Evolutionary conservation across 2,113 vertebrate genomes (phyloP).

Genomic region (Neotoma lepida): DNA sequence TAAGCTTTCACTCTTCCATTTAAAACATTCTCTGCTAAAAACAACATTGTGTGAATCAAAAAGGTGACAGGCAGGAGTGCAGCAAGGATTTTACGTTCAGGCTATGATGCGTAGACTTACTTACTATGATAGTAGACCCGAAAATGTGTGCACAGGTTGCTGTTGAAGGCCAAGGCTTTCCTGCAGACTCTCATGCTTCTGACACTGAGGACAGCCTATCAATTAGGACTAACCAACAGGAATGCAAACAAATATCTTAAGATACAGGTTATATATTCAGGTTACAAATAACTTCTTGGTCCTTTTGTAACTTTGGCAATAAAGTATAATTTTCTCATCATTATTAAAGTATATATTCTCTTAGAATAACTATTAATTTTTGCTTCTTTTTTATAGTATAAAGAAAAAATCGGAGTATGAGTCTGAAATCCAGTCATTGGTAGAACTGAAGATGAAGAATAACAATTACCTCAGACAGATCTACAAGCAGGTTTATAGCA

Average conservation of each 20-base stretch:
- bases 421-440: slow-evolving; percentile 75
- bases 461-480: slow-evolving; percentile 83
- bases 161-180: background rate
- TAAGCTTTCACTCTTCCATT: background rate
- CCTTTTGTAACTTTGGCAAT: background rate
- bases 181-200: background rate
- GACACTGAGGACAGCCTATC: background rate
- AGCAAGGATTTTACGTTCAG: background rate
- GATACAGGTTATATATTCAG: background rate
- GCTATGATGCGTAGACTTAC: background rate
- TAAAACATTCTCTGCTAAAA: background rate
- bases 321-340: background rate
- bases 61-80: background rate
- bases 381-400: slow-evolving; percentile 74
- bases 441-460: slow-evolving; percentile 81
- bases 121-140: background rate
- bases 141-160: too few species aligned
- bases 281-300: background rate
- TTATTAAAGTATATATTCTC: background rate
- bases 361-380: background rate
- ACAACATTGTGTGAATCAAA: background rate
- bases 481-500: slow-evolving; percentile 81
- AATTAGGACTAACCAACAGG: background rate
- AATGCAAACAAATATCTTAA: background rate
- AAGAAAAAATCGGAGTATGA: slow-evolving; percentile 59